Base-by-base conservation (phyloP, 2,113 vertebrate species). In the Cairina moschata region DNA sequence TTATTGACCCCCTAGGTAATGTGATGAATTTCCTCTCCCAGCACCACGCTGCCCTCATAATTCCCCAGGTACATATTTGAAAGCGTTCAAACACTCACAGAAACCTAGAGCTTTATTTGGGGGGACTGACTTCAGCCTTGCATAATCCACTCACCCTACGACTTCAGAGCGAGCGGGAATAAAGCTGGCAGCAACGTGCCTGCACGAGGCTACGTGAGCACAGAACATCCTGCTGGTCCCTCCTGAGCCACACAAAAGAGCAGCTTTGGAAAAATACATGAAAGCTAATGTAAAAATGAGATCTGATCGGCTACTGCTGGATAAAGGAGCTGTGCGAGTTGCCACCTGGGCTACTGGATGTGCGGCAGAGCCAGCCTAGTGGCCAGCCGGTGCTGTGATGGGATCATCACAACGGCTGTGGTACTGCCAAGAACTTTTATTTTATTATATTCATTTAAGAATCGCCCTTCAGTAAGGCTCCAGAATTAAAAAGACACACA, bases 381-480 rank as follows among this genome's bases (percentile, higher is more conserved):
- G 55, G 10, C 10, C 34, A 7, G 6, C 63, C 1, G 1, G 42
- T 21, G 8, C 56, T 28, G 1, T 1, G 12, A 6, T 2, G 56
- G 0, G 38, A 36, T 7, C 12, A 1, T 31, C 21, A 14, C 40
- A 6, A 12, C 1, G 18, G 63, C 56, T 4, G 2, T 0, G 40
- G 9, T 13, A 15, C 23, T 5, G 2, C 14, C 46, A 1, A 23
- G 3, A 13, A 48, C 18, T 46, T 46, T 21, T 46, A 48, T 21
- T 48, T 48, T 48, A 48, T 21, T 48, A 21, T 21, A 10, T 48
- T 9, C 16, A 4, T 2, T 32, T 42, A 14, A 83, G 28, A 73
- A 46, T 0, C 10, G 28, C 44, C 8, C 44, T 29, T 34, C 31
- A 4, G 31, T 8, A 22, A 26, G 40, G 5, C 52, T 62, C 60